phyloP scores from a whole-genome alignment of 2,888 invertebrate genomes.

The Monochamus alternatus region DNA sequence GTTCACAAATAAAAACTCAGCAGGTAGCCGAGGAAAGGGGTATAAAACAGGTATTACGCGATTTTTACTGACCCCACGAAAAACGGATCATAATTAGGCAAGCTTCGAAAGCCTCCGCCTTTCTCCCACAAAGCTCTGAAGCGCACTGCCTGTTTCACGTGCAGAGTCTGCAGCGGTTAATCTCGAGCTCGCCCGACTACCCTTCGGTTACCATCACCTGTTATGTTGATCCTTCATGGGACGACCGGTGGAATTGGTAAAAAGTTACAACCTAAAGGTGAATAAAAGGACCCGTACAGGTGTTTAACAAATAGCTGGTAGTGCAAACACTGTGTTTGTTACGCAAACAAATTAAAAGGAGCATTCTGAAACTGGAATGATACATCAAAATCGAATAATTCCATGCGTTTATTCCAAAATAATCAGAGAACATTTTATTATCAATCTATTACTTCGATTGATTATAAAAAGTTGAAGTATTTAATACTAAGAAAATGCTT shows the following conservation, averaged over 20 bases:
- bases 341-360: not conserved
- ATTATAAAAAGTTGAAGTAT: no score
- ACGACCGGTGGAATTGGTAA: slow-evolving; percentile 49
- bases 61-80: slow-evolving; percentile 16
- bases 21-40: slow-evolving; percentile 10
- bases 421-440: no score
- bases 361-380: not conserved
- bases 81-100: slow-evolving; percentile 19
- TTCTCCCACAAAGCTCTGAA: slow-evolving; percentile 54
- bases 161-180: slow-evolving; percentile 61
- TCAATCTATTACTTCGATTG: no score
- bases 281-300: slow-evolving; percentile 45
- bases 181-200: slow-evolving; percentile 57
- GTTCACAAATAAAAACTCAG: not conserved
- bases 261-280: slow-evolving; percentile 39
- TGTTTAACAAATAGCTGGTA: slow-evolving; percentile 32
- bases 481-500: no score
- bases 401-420: no score
- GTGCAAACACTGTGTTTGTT: not conserved
- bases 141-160: slow-evolving; percentile 63
- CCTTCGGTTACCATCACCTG: slow-evolving; percentile 61
- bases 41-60: slow-evolving; percentile 12
- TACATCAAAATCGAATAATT: not conserved
- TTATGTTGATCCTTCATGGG: slow-evolving; percentile 57
- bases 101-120: slow-evolving; percentile 37